Conservation (phyloP, 1,140 invertebrate species). For the Aphelinus certus region DNA sequence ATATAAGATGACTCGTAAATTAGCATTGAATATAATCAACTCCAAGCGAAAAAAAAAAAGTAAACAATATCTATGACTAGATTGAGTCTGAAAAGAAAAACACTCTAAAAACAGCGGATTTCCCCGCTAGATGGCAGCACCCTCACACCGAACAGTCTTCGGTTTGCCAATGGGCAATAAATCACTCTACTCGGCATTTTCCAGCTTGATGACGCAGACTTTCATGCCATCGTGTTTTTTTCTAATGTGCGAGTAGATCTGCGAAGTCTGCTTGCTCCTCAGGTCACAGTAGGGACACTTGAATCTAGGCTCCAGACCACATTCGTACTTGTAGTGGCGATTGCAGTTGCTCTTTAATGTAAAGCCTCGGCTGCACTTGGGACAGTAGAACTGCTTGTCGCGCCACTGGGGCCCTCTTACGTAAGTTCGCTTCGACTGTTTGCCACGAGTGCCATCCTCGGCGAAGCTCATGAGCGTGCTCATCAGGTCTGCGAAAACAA, state of each 20-base stretch:
- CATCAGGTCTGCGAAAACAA: slow-evolving; percentile 23
- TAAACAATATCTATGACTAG: no score
- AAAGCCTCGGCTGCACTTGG: slow-evolving; percentile 65
- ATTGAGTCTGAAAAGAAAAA: no score
- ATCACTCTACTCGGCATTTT: neutral
- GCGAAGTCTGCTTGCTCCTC: slow-evolving; percentile 72
- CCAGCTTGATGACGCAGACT: slow-evolving; percentile 50
- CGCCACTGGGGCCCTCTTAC: slow-evolving; percentile 30
- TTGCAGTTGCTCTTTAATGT: slow-evolving; percentile 38
- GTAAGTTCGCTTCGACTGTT: neutral
- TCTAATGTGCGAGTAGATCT: slow-evolving; percentile 78
- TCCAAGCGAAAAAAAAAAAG: no score
- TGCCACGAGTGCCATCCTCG: neutral
- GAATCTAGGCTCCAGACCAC: slow-evolving; percentile 68
- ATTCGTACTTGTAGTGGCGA: slow-evolving; percentile 69
- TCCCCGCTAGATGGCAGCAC: no score
- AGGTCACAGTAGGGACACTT: slow-evolving; percentile 65
- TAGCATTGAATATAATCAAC: no score
- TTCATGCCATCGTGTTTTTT: slow-evolving; percentile 55
- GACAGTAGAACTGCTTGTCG: slow-evolving; percentile 38
- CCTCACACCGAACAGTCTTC: no score
- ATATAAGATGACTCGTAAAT: no score
- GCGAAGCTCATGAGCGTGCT: slow-evolving; percentile 10
- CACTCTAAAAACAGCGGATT: no score
- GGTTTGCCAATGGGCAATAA: no score